Conservation (phyloP, 2,888 invertebrate genomes). For the Phlogophora meticulosa region DNA sequence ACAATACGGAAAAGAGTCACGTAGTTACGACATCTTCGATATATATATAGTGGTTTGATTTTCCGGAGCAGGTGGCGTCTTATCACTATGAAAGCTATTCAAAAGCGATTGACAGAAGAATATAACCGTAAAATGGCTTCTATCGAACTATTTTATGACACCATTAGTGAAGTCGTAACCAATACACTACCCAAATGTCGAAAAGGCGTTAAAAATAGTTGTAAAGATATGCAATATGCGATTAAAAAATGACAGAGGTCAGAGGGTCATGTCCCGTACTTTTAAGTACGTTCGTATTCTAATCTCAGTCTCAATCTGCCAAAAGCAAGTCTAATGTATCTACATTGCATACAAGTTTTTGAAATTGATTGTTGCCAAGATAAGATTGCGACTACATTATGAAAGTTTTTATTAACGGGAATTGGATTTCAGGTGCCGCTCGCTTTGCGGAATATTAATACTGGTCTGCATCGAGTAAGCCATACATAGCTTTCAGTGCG, state of each 20-base stretch:
- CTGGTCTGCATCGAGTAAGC: background rate
- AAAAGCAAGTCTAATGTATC: too few relatives aligned
- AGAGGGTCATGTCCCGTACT: too few relatives aligned
- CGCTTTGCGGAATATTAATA: background rate
- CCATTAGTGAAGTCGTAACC: slow-evolving; percentile 31
- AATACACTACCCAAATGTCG: slow-evolving; percentile 12
- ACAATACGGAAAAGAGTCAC: background rate
- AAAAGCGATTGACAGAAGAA: slow-evolving; percentile 42
- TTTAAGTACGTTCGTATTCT: too few relatives aligned
- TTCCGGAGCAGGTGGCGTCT: slow-evolving; percentile 9
- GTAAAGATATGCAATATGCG: slow-evolving; percentile 13
- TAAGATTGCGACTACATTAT: too few relatives aligned
- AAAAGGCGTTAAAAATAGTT: slow-evolving; percentile 5
- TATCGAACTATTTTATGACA: slow-evolving; percentile 54
- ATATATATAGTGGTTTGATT: slow-evolving; percentile 13
- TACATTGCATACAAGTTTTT: too few relatives aligned
- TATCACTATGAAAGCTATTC: slow-evolving; percentile 40
- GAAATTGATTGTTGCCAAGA: too few relatives aligned
- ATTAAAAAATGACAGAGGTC: too few relatives aligned
- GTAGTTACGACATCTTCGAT: slow-evolving; percentile 1
- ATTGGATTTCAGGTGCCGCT: background rate
- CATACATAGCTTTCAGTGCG: background rate
- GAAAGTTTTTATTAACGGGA: background rate
- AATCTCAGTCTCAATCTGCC: too few relatives aligned
- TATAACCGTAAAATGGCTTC: slow-evolving; percentile 39